These are phyloP conservation scores for Microcebus griseorufus DNA, from an alignment of 2,113 vertebrate genomes.

Conservation along the genomic window DNA sequence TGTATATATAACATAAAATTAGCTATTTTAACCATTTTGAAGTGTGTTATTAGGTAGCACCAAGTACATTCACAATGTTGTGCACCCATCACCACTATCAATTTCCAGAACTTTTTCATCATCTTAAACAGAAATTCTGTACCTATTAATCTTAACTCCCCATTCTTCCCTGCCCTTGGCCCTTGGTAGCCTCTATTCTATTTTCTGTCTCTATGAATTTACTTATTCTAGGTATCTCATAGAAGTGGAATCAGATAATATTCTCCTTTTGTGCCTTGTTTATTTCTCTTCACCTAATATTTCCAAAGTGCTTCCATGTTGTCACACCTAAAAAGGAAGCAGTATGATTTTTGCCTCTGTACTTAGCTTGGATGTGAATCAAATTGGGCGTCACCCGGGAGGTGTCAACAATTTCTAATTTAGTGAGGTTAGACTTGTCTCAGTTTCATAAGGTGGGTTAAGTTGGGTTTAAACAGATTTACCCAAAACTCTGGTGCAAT, in stretches of 20 bases:
- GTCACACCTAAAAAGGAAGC: neutral
- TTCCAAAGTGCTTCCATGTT: neutral
- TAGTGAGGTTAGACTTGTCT: neutral
- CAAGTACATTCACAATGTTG: neutral
- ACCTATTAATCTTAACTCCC: neutral
- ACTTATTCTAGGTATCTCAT: neutral
- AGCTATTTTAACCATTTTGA: neutral
- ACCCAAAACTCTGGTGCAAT: neutral
- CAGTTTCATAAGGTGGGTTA: constrained; percentile 12
- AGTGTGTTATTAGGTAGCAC: neutral
- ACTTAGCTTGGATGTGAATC: neutral
- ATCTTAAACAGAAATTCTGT: neutral
- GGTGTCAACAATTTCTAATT: constrained; percentile 14
- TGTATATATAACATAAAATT: neutral
- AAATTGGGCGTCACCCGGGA: neutral
- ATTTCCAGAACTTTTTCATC: neutral
- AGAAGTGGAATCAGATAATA: neutral
- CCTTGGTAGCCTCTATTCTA: neutral
- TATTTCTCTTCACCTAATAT: neutral
- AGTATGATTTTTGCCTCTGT: neutral
- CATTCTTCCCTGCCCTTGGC: accelerated
- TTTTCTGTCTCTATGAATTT: neutral
- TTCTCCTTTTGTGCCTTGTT: neutral
- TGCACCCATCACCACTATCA: neutral
- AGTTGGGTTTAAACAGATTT: constrained; percentile 49